Percentiles rank a stretch among this genome's conserved stretches.
Evolutionary conservation across 2,797 vertebrate genomes (phyloP).

Genomic region (Alca torda): DNA sequence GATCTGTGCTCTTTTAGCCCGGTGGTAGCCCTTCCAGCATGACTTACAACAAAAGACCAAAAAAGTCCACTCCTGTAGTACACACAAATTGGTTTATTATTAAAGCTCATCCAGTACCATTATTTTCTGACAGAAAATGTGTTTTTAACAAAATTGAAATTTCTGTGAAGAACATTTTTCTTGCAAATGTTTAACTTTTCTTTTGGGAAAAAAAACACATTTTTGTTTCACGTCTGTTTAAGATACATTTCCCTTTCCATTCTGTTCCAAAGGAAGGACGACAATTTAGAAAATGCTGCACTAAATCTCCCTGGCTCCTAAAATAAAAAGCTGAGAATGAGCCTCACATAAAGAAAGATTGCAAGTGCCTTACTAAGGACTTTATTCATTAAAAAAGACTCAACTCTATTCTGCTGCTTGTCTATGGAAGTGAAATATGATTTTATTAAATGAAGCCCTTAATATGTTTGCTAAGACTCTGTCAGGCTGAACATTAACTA

Average conservation of each 20-base stretch:
- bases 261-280: neutral
- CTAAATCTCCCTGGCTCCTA: conserved; percentile 7
- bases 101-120: conserved; percentile 34
- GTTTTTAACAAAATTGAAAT: conserved; percentile 22
- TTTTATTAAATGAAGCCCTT: conserved; percentile 57
- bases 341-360: neutral
- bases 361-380: conserved; percentile 9
- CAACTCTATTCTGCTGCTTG: conserved; percentile 29
- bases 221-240: conserved; percentile 6
- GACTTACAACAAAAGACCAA: conserved; percentile 12
- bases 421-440: conserved; percentile 33
- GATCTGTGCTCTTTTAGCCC: neutral
- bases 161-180: neutral
- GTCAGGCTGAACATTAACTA: conserved; percentile 41
- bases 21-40: conserved; percentile 42
- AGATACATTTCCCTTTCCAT: conserved; percentile 25
- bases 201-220: conserved; percentile 7
- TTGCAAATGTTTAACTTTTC: conserved; percentile 34
- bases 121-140: conserved; percentile 40
- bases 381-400: conserved; percentile 50
- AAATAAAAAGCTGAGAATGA: neutral
- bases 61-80: neutral
- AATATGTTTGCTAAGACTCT: conserved; percentile 52
- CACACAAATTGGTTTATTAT: conserved; percentile 39
- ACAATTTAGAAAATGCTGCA: conserved; percentile 16